phyloP scores from a whole-genome alignment of 2,113 vertebrate species.

The Papio anubis region DNA sequence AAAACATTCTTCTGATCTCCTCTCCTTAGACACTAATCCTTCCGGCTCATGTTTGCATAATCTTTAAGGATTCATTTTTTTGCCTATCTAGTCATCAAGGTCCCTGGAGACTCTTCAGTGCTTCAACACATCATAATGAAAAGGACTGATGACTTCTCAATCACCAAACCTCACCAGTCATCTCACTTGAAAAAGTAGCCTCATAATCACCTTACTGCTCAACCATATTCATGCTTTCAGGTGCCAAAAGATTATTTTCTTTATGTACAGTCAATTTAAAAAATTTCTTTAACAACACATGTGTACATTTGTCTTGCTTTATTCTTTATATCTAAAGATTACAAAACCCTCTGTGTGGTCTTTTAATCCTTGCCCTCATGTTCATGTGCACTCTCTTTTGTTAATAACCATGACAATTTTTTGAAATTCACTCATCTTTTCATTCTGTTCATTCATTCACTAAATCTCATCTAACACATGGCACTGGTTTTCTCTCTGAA shows the following conservation, averaged over 20 bases:
- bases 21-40: background rate
- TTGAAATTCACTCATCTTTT: background rate
- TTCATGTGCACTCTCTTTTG: background rate
- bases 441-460: background rate
- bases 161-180: background rate
- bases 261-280: background rate
- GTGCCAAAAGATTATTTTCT: background rate
- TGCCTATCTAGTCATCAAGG: background rate
- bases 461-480: background rate
- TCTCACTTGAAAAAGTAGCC: background rate
- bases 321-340: background rate
- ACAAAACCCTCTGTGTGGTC: background rate
- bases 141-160: background rate
- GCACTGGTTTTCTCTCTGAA: background rate
- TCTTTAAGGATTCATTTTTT: background rate
- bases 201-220: background rate
- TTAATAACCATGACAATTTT: background rate
- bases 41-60: background rate
- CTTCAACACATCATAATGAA: background rate
- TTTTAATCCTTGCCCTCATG: background rate
- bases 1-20: background rate
- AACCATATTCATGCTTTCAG: background rate
- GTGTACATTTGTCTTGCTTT: background rate
- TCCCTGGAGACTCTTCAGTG: background rate
- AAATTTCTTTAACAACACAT: background rate